These are phyloP conservation scores for Stichodactyla mertensii DNA, from an alignment of 64 coral and sea anemone species.

Conservation along the genomic window DNA sequence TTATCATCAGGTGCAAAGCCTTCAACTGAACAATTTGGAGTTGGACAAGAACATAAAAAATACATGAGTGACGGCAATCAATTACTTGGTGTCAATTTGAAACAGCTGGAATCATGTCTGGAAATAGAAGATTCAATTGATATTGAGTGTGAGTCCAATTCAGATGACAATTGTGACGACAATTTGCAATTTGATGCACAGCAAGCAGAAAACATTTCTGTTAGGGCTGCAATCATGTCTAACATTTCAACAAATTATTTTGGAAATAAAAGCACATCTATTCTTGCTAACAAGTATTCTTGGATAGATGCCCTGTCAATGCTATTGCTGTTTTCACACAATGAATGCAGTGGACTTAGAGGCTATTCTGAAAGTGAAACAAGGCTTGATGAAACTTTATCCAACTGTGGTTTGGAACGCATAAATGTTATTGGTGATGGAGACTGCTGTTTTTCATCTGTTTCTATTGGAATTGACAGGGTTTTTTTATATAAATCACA, in stretches of 20 bases:
- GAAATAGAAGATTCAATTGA: too few species aligned
- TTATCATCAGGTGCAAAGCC: too few species aligned
- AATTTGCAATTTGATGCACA: too few species aligned
- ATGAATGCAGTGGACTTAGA: conserved; percentile 10
- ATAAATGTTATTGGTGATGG: not conserved
- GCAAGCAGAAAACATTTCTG: not conserved
- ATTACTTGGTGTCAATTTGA: too few species aligned
- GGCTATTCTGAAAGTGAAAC: conserved; percentile 16
- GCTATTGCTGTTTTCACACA: conserved; percentile 34
- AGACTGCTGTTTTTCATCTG: not conserved
- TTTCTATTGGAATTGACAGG: not conserved
- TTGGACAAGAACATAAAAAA: too few species aligned
- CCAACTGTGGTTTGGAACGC: conserved; percentile 15
- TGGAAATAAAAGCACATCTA: conserved; percentile 18
- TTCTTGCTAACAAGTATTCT: conserved; percentile 34
- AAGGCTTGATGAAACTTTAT: conserved; percentile 30
- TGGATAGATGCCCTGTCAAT: conserved; percentile 38
- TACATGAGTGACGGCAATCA: too few species aligned
- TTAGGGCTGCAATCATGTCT: not conserved
- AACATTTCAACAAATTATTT: not conserved
- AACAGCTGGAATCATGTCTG: not conserved
- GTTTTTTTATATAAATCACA: not conserved
- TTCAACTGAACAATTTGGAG: too few species aligned
- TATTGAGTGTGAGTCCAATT: too few species aligned
- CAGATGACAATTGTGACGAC: not conserved